phyloP scores from a whole-genome alignment of 2,113 vertebrate genomes.

The Pterophyllum scalare region DNA sequence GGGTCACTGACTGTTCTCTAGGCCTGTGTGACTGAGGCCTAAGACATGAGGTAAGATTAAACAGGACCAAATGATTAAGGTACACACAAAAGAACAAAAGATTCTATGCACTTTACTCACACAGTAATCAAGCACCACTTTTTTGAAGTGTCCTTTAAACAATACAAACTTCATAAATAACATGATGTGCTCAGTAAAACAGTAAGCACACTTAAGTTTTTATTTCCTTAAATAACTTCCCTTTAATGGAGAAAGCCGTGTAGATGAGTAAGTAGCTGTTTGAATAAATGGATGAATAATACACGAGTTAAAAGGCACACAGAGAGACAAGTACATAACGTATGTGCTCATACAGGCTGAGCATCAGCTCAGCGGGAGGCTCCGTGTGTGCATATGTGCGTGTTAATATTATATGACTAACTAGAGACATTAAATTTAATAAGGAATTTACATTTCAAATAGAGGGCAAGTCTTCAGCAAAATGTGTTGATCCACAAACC shows the following conservation, averaged over 20 bases:
- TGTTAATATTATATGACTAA: constrained; percentile 45
- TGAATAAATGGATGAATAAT: constrained; percentile 72
- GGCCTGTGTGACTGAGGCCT: not conserved
- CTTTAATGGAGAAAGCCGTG: constrained; percentile 34
- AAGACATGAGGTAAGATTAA: not conserved
- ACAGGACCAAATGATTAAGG: not conserved
- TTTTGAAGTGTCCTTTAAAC: constrained; percentile 12
- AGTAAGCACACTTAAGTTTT: constrained; percentile 17
- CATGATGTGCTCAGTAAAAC: constrained; percentile 40
- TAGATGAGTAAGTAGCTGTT: constrained; percentile 50
- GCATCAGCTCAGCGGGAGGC: not conserved
- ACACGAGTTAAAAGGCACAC: constrained; percentile 54
- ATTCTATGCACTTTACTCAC: not conserved
- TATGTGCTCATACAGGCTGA: constrained; percentile 3
- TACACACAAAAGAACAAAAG: constrained; percentile 10
- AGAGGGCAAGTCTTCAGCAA: constrained; percentile 47
- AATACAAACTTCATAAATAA: constrained; percentile 42
- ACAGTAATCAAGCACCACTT: constrained; percentile 16
- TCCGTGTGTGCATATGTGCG: constrained; percentile 1
- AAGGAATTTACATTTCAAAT: constrained; percentile 68
- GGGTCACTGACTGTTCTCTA: not conserved
- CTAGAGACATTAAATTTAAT: constrained; percentile 62
- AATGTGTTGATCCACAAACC: constrained; percentile 65
- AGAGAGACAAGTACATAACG: constrained; percentile 41
- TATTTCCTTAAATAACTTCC: constrained; percentile 16